phyloP scores from a whole-genome alignment of 1,140 invertebrate species.

The Amphibalanus amphitrite region DNA sequence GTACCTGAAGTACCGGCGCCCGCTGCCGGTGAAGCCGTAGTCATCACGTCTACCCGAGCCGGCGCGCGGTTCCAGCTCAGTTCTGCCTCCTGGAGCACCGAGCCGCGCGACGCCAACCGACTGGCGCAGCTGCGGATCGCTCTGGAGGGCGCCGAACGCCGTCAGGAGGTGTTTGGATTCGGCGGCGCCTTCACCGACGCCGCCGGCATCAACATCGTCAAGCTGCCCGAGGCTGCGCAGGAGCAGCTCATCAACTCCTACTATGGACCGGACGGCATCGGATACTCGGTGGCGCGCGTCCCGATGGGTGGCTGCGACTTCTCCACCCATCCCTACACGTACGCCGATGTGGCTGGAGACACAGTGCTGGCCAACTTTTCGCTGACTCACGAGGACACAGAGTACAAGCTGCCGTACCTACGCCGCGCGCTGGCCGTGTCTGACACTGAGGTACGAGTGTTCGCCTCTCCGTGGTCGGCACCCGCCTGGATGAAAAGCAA shows the following conservation, averaged over 20 bases:
- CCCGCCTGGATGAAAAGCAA: constrained; percentile 16
- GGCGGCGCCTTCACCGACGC: constrained; percentile 77
- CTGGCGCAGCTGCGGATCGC: not conserved
- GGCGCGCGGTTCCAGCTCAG: not conserved
- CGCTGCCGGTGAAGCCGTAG: not conserved
- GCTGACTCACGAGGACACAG: constrained; percentile 13
- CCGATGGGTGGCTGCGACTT: constrained; percentile 74
- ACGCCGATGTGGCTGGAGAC: constrained; percentile 35
- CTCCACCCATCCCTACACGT: constrained; percentile 46
- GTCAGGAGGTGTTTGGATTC: constrained; percentile 44
- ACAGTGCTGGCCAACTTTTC: constrained; percentile 13
- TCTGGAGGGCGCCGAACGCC: not conserved
- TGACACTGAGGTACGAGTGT: constrained; percentile 12
- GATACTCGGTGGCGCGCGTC: constrained; percentile 54
- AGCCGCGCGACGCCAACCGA: not conserved
- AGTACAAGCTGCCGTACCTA: constrained; percentile 42
- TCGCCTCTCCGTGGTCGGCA: constrained; percentile 29
- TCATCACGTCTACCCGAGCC: not conserved
- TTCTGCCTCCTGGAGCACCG: constrained; percentile 9
- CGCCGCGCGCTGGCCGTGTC: constrained; percentile 31
- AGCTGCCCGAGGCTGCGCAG: constrained; percentile 36
- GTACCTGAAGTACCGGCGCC: not conserved
- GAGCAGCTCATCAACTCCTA: constrained; percentile 33
- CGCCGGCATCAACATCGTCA: constrained; percentile 53
- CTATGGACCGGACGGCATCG: constrained; percentile 30